Conservation (phyloP, 2,888 invertebrate species). For the Nemapogon koenigi region DNA sequence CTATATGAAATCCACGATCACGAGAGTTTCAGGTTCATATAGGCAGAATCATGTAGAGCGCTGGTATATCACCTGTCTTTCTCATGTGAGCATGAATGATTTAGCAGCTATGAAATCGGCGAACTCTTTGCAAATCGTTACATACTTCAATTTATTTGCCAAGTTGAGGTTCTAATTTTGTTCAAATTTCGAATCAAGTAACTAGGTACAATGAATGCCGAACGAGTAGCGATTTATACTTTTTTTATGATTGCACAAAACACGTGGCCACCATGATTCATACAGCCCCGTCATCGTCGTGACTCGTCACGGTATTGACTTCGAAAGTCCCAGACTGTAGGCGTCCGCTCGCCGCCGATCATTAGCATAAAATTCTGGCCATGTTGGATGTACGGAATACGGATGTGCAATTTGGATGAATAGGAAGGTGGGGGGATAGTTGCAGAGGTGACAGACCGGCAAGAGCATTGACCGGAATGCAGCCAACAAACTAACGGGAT, state of each 20-base stretch:
- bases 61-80: no score
- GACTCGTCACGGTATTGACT: constrained; percentile 8
- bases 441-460: constrained; percentile 41
- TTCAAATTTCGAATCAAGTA: no score
- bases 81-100: no score
- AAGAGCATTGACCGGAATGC: constrained; percentile 48
- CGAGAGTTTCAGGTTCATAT: no score
- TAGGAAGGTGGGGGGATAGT: constrained; percentile 21
- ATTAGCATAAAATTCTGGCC: constrained; percentile 5
- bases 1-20: no score
- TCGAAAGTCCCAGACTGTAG: constrained; percentile 4
- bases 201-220: no score
- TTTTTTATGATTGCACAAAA: constrained; percentile 2
- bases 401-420: constrained; percentile 10
- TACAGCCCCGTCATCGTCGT: constrained; percentile 8
- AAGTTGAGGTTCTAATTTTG: no score
- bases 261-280: constrained; percentile 5
- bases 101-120: no score
- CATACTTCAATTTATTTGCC: no score
- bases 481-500: constrained; percentile 37
- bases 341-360: neutral
- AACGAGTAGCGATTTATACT: no score
- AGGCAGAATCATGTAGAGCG: no score
- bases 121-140: no score
- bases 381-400: neutral